A percentile compares a stretch with the other conserved stretches of the same genome.
Evolutionary conservation across 2,888 invertebrate species (phyloP).

Genomic region (Rosalia funebris): DNA sequence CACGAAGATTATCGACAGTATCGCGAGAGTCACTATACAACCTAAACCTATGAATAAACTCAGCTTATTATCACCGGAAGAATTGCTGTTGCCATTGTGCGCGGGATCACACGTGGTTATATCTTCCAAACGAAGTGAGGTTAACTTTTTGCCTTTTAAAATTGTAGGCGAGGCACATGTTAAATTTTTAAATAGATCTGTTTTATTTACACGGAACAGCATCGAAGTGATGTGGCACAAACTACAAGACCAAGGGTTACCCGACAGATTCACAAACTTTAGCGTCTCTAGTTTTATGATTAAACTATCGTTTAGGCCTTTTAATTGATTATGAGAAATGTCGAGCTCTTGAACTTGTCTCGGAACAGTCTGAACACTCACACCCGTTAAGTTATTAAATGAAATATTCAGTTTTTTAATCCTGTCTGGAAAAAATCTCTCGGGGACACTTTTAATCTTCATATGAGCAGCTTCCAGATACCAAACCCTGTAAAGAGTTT

Average conservation of each 20-base stretch:
- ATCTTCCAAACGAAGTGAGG: constrained; percentile 58
- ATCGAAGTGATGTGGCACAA: constrained; percentile 71
- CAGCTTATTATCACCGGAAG: constrained; percentile 61
- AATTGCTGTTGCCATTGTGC: constrained; percentile 61
- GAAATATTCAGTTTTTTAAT: constrained; percentile 77
- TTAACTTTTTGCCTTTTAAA: constrained; percentile 65
- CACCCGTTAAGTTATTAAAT: constrained; percentile 73
- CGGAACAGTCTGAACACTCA: constrained; percentile 70
- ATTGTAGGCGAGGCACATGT: constrained; percentile 70
- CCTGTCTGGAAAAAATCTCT: constrained; percentile 70
- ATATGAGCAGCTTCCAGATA: constrained; percentile 71
- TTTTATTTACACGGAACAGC: constrained; percentile 69
- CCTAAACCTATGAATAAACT: constrained; percentile 67
- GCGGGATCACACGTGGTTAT: constrained; percentile 65
- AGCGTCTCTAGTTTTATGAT: constrained; percentile 70
- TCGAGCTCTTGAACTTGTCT: constrained; percentile 73
- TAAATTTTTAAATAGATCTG: constrained; percentile 67
- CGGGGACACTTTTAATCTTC: constrained; percentile 67
- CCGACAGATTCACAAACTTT: constrained; percentile 67
- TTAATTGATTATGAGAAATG: constrained; percentile 78
- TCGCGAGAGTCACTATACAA: constrained; percentile 64
- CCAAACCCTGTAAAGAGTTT: constrained; percentile 69
- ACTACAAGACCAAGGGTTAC: constrained; percentile 77
- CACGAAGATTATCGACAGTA: constrained; percentile 63
- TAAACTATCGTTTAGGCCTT: constrained; percentile 70